Conservation (phyloP, 2,113 vertebrate genomes). For the Drymodes brunneopygia region DNA sequence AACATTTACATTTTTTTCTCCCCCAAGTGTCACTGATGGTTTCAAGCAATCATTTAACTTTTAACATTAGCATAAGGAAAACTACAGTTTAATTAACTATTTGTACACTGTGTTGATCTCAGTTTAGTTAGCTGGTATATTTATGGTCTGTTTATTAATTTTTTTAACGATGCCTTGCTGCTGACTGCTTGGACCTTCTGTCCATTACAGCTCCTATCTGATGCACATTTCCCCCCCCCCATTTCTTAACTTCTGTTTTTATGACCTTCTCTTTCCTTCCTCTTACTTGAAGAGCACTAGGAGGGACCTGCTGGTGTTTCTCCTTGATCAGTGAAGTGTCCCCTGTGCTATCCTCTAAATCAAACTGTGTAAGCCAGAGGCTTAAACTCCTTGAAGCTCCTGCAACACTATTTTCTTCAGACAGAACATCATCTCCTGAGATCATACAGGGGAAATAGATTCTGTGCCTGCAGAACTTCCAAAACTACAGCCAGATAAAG, state of each 20-base stretch:
- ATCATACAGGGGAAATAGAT: background rate
- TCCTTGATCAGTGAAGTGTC: conserved; percentile 13
- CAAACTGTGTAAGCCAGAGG: background rate
- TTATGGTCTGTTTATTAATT: background rate
- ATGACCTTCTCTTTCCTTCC: background rate
- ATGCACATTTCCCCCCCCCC: background rate
- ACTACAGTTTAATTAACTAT: background rate
- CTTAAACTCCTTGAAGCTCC: conserved; percentile 12
- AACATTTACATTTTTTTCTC: background rate
- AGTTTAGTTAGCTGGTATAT: background rate
- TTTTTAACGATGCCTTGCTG: background rate
- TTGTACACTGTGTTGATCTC: background rate
- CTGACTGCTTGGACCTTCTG: background rate
- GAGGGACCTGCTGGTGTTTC: background rate
- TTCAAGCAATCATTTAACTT: background rate
- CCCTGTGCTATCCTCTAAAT: background rate
- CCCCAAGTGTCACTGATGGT: background rate
- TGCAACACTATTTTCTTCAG: conserved; percentile 34
- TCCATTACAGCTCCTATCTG: background rate
- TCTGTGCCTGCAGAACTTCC: background rate
- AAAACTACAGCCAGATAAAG: background rate
- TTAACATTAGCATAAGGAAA: background rate
- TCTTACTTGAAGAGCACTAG: background rate
- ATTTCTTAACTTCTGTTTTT: background rate
- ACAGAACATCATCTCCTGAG: background rate